Evolutionary conservation across 2,113 vertebrate species (phyloP), one percentile per base, ranked within the genome.

Genomic region (Nyctereutes procyonoides): DNA sequence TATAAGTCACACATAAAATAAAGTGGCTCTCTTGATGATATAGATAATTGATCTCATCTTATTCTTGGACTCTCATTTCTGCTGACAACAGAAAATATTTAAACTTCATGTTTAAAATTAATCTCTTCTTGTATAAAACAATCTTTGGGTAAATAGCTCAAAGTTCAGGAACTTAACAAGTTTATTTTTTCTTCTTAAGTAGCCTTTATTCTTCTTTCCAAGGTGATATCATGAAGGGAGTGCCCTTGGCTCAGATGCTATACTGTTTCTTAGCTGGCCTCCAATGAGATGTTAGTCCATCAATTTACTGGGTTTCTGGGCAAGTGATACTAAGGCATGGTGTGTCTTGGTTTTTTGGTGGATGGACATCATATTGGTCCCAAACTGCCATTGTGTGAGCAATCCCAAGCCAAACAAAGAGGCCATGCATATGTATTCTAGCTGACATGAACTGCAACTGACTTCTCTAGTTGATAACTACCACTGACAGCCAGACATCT

Each of bases 71-170:
- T 88, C 22, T 14, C 22, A 20, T 93, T 95, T 97, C 7, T 55
- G 32, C 38, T 89, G n/a, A n/a, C 26, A 67, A 89, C 19, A 85
- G 88, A 96, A 95, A 87, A 80, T 55, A 55, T 63, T 81, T 93
- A 97, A 87, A 60, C 19, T 67, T 96, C 48, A 58, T 65, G 3
- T 48, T 82, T 95, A 92, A 96, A 89, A 8, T 55, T 10, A 89
- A 56, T 73, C 11, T 93, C 8, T 65, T 62, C 38, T 51, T 20
- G 7, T 62, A 8, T 95, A 53, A 90, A 76, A 87, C 5, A 19
- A 2, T 65, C 24, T 83, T 79, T 86, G 69, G 51, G 26, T 60
- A 94, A n/a, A 84, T 84, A 83, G 55, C 81, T 85, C 58, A 77
- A 60, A 84, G 30, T 76, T 74, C 35, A 76, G 22, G 73, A 95